Base-by-base conservation (phyloP, 1,140 invertebrate genomes). In the Phocides pigmalion region DNA sequence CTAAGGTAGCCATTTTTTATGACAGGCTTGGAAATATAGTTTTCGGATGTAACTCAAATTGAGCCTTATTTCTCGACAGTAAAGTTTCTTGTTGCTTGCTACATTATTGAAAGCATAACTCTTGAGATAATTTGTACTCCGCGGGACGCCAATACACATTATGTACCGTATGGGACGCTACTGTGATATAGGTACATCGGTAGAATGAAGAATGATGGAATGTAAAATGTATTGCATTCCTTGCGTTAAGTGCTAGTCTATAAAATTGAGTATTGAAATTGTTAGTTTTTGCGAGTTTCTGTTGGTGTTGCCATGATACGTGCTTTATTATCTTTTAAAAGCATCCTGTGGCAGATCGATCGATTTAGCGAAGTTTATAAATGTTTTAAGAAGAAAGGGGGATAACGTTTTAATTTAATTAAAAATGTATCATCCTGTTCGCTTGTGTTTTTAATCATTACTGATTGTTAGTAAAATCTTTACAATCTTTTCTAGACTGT, bases 81-180 rank as follows among this genome's bases (percentile, higher is more conserved):
- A 16, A 32, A 58, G 41, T 12, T 25, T 32, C 9, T 17, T 25
- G 5, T 8, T 0, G 9, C 17, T 17, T n/a, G 0, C 4, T n/a
- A 44, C 3, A 15, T 58, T 32, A 16, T 5, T 14, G 42, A 46
- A 46, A 32, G 15, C 22, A 58, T 58, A 46, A 32, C 19, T 41
- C 39, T 58, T 44, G 20, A 28, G 53, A 58, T 58, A 58, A 58
- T 44, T 58, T 44, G 39, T 58, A 25, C 53, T 44, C 53, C 14
- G 53, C 41, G 53, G 53, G 53, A 44, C 22, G 22, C 53, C 41
- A 32, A 44, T n/a, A 32, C 22, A 17, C 22, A 58, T 58, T 44
- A 58, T 53, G 28, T 51, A 16, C 28, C 50, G 17, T 53, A 51
- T 51, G 22, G 46, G 46, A 17, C 19, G 49, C 49, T 28, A 19